Evolutionary conservation across 2,113 vertebrate genomes (phyloP).

Genomic region (Alectura lathami): DNA sequence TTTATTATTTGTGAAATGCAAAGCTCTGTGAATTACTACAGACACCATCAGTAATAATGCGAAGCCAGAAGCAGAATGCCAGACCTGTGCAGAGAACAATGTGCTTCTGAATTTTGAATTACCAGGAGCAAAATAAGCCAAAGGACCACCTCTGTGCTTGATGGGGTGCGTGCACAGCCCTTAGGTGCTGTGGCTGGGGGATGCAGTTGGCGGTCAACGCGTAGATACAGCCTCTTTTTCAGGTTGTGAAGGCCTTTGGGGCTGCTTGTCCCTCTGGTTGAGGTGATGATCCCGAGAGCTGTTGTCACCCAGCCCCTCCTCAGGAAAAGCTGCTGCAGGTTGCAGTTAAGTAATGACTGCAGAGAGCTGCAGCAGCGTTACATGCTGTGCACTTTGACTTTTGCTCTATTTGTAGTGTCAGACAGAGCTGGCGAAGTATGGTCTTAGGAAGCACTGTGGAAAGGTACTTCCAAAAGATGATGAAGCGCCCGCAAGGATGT

Average conservation of each 20-base stretch:
- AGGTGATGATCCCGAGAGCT: too few relatives aligned
- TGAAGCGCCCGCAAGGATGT: not conserved
- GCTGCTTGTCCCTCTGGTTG: not conserved
- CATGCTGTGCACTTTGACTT: fast-evolving
- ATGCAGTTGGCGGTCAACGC: fast-evolving
- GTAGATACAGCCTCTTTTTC: not conserved
- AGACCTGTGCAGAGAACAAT: not conserved
- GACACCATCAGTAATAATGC: not conserved
- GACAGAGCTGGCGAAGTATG: not conserved
- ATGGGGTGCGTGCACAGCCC: fast-evolving
- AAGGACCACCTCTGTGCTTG: not conserved
- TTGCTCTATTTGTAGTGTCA: not conserved
- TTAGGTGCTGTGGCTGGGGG: not conserved
- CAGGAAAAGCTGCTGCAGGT: not conserved
- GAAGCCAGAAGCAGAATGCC: not conserved
- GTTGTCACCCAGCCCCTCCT: not conserved
- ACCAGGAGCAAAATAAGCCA: not conserved
- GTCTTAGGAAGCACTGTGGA: not conserved
- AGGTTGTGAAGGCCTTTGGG: not conserved
- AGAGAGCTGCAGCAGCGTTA: not conserved
- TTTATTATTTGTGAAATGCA: not conserved
- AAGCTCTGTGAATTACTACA: not conserved
- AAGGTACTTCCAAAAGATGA: fast-evolving
- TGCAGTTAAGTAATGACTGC: not conserved
- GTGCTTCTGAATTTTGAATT: not conserved